Percentiles rank a stretch among this genome's conserved stretches.
These are phyloP conservation scores for Myotis findleyi DNA, from an alignment of 2,797 vertebrate genomes.

Conservation along the genomic window DNA sequence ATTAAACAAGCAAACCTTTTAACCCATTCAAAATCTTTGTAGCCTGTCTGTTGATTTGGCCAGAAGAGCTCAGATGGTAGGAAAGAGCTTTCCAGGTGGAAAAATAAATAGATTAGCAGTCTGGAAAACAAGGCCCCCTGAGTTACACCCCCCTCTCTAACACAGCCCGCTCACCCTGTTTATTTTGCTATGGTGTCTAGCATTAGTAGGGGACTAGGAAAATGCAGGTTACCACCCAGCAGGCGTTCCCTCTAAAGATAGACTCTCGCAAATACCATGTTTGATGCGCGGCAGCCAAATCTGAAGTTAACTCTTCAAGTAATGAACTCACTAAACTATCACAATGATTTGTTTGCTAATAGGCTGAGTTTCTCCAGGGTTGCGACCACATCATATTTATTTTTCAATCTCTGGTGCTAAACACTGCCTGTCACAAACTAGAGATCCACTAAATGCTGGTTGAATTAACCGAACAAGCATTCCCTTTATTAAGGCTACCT, in stretches of 20 bases:
- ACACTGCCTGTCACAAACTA: neutral
- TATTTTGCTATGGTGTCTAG: slow-evolving; percentile 12
- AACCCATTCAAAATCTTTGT: slow-evolving; percentile 45
- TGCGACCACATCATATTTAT: neutral
- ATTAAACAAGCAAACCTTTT: slow-evolving; percentile 56
- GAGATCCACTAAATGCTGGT: neutral
- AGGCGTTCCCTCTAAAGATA: slow-evolving; percentile 46
- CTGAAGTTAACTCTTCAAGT: slow-evolving; percentile 48
- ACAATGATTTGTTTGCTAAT: neutral
- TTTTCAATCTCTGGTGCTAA: slow-evolving; percentile 23
- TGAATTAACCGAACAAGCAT: neutral
- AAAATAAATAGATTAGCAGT: slow-evolving; percentile 57
- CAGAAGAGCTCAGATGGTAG: slow-evolving; percentile 51
- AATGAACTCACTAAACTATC: neutral
- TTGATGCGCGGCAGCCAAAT: neutral
- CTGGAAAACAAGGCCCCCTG: slow-evolving; percentile 57
- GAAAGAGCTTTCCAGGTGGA: slow-evolving; percentile 57
- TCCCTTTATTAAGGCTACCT: neutral
- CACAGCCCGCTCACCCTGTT: neutral
- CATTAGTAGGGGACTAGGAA: neutral
- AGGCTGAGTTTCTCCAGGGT: neutral
- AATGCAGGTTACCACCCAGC: neutral
- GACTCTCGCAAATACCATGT: neutral
- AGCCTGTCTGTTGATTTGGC: slow-evolving; percentile 46
- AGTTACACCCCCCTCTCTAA: neutral